phyloP scores from a whole-genome alignment of 2,888 invertebrate species.

The Pristionchus entomophagus region DNA sequence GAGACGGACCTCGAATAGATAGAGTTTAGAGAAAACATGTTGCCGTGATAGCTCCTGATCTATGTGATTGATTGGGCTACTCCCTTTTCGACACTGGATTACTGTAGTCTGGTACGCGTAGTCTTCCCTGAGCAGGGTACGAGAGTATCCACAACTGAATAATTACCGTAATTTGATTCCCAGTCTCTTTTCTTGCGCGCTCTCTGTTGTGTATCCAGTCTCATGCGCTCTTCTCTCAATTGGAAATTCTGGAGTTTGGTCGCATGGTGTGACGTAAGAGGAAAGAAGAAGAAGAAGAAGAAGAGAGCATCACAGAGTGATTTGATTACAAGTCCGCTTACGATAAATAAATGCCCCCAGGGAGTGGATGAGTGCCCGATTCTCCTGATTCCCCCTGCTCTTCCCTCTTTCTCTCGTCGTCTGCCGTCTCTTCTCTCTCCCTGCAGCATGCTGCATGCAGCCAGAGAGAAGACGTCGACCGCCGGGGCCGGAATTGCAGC shows the following conservation, averaged over 20 bases:
- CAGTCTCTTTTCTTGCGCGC: neutral
- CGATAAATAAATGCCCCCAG: constrained; percentile 21
- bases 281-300: neutral
- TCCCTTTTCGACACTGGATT: no score
- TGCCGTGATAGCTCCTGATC: neutral
- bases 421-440: neutral
- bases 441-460: constrained; percentile 23
- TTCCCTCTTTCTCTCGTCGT: neutral
- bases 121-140: neutral
- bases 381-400: neutral
- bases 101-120: neutral
- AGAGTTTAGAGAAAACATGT: neutral
- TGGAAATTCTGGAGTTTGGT: constrained; percentile 18
- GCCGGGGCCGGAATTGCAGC: neutral
- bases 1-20: neutral
- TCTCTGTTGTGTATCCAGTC: neutral
- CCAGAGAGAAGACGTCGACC: neutral
- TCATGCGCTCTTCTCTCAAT: neutral
- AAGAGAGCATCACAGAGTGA: neutral
- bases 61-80: neutral
- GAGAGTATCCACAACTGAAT: neutral
- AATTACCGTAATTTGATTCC: no score
- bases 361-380: neutral
- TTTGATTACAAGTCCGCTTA: constrained; percentile 23
- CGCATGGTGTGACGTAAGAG: neutral